Conservation (phyloP, 2,888 invertebrate genomes). For the Gisinianus flammeolus region DNA sequence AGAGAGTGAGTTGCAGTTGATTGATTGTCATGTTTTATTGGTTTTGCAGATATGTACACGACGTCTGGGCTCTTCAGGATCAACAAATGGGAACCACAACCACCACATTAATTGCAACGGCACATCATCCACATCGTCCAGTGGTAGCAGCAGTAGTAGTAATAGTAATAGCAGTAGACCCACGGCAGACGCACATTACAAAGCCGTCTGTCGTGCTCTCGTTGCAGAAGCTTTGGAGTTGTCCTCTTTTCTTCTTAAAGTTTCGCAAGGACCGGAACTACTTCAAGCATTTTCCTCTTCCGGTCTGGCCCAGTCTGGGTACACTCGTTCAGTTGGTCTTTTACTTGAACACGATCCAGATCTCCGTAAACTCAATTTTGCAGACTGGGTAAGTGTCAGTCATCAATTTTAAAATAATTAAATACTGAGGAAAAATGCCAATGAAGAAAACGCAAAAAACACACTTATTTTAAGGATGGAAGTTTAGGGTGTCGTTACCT, state of each 20-base stretch:
- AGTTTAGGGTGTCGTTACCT: too few relatives aligned
- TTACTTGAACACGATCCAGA: slow-evolving; percentile 69
- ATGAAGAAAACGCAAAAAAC: too few relatives aligned
- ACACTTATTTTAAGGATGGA: too few relatives aligned
- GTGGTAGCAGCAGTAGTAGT: slow-evolving; percentile 64
- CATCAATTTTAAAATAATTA: neutral
- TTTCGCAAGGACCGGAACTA: slow-evolving; percentile 73
- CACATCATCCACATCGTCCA: slow-evolving; percentile 27
- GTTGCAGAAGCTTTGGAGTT: slow-evolving; percentile 91
- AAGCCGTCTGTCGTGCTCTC: slow-evolving; percentile 89
- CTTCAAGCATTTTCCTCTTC: slow-evolving; percentile 63
- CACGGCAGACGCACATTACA: slow-evolving; percentile 78
- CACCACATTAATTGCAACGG: slow-evolving; percentile 54
- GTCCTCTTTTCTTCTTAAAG: slow-evolving; percentile 85
- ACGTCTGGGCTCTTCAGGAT: slow-evolving; percentile 56
- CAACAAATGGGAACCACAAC: slow-evolving; percentile 65
- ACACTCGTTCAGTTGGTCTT: slow-evolving; percentile 59
- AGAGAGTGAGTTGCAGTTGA: slow-evolving; percentile 15
- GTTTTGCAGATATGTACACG: slow-evolving; percentile 50
- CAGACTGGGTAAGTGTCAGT: slow-evolving; percentile 78
- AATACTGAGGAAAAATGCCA: too few relatives aligned
- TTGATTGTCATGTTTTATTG: slow-evolving; percentile 35
- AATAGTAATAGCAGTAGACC: slow-evolving; percentile 59
- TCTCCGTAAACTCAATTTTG: slow-evolving; percentile 81
- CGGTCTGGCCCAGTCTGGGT: slow-evolving; percentile 64